Conservation (phyloP, 2,113 vertebrate species). For the Nothobranchius kuhntae region DNA sequence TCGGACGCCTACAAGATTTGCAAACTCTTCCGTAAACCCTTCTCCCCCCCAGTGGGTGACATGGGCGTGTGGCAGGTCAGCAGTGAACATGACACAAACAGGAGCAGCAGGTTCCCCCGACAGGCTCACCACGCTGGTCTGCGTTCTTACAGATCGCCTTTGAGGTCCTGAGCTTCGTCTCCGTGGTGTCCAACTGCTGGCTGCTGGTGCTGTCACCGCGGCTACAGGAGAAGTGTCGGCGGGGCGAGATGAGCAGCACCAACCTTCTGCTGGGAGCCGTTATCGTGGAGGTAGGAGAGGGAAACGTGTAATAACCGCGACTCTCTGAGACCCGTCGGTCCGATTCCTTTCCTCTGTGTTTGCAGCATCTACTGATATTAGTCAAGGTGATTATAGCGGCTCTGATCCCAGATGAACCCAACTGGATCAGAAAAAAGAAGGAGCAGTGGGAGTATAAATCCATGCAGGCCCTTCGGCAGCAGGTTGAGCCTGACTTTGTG, state of each 20-base stretch:
- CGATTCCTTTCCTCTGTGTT: constrained; percentile 12
- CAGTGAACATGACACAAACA: constrained; percentile 1
- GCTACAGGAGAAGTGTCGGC: constrained; percentile 58
- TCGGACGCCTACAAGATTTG: constrained; percentile 82
- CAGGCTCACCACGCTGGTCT: background rate
- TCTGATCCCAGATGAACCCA: constrained; percentile 82
- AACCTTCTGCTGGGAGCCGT: constrained; percentile 71
- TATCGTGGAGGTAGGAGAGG: constrained; percentile 71
- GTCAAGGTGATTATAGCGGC: constrained; percentile 75
- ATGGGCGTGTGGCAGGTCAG: constrained; percentile 84
- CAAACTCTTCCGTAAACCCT: constrained; percentile 82
- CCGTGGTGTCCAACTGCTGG: constrained; percentile 84
- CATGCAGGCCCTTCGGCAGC: constrained; percentile 75
- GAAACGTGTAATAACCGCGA: background rate
- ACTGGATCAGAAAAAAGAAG: constrained; percentile 76
- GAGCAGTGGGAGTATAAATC: constrained; percentile 77
- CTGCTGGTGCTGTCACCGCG: constrained; percentile 79
- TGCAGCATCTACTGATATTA: constrained; percentile 78
- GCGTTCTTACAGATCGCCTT: constrained; percentile 73
- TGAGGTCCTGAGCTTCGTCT: constrained; percentile 80
- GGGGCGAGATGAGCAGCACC: constrained; percentile 60
- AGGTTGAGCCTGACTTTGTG: constrained; percentile 48
- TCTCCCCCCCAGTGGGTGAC: constrained; percentile 70
- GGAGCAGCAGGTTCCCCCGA: background rate
- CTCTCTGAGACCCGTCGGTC: background rate